These are phyloP conservation scores for Lepidochitona cinerea DNA, from an alignment of 2,888 invertebrate genomes.

Conservation along the genomic window DNA sequence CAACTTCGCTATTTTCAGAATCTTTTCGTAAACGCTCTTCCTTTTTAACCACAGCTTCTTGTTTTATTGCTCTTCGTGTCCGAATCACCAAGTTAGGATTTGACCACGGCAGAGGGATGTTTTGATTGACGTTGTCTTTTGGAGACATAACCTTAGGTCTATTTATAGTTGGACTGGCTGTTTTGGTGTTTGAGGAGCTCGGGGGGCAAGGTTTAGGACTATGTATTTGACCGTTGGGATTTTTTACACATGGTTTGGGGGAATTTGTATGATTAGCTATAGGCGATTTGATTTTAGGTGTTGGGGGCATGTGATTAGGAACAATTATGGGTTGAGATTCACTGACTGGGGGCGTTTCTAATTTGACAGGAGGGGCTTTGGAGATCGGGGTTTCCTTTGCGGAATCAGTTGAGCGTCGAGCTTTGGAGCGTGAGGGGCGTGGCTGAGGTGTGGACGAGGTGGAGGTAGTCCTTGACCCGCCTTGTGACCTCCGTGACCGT, in stretches of 20 bases:
- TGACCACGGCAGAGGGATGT: constrained; percentile 64
- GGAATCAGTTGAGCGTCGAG: background rate
- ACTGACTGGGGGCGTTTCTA: background rate
- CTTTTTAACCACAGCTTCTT: constrained; percentile 23
- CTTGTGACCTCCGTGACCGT: background rate
- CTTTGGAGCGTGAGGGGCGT: background rate
- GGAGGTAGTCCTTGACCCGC: background rate
- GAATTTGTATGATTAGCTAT: background rate
- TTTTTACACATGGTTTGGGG: background rate
- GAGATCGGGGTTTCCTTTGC: background rate
- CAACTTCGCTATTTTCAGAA: constrained; percentile 23
- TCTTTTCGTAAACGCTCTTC: constrained; percentile 18
- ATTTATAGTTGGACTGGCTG: background rate
- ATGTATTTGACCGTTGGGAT: background rate
- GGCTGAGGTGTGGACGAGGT: background rate
- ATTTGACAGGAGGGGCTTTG: background rate
- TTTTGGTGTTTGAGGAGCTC: background rate
- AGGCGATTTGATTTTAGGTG: background rate
- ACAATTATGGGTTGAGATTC: background rate
- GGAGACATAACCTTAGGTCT: background rate
- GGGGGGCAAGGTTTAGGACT: background rate
- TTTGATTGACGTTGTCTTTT: background rate
- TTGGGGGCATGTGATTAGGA: background rate
- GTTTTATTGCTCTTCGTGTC: constrained; percentile 59
- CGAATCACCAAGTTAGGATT: constrained; percentile 70